Conservation (phyloP, 2,113 vertebrate species). For the Centropus bengalensis region DNA sequence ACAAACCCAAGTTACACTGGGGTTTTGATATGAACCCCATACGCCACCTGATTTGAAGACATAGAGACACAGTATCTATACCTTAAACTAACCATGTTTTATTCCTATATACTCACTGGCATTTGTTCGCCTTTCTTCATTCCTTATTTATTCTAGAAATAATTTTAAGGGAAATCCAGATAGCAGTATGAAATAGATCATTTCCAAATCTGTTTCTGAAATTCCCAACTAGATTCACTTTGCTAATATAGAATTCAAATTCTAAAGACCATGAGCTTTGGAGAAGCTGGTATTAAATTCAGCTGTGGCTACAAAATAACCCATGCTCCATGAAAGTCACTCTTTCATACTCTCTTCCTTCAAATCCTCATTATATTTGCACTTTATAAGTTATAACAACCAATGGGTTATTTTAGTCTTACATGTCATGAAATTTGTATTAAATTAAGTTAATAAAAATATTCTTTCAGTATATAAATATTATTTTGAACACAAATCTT, state of each 20-base stretch:
- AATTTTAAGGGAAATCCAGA: not conserved
- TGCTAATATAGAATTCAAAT: not conserved
- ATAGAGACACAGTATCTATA: not conserved
- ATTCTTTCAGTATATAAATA: not conserved
- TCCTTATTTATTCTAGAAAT: not conserved
- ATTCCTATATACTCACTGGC: not conserved
- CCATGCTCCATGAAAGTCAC: not conserved
- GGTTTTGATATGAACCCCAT: not conserved
- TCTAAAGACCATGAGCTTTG: not conserved
- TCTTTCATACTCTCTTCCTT: accelerated
- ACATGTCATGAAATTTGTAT: not conserved
- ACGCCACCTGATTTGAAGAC: not conserved
- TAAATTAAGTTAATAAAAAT: not conserved
- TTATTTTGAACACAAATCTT: not conserved
- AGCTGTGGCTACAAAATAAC: not conserved
- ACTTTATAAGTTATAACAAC: not conserved
- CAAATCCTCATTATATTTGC: not conserved
- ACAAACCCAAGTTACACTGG: not conserved
- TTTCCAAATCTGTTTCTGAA: not conserved
- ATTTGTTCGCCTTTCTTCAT: not conserved
- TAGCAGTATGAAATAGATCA: not conserved
- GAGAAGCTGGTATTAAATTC: not conserved
- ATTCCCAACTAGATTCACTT: not conserved
- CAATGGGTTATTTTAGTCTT: not conserved
- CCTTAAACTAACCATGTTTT: not conserved